These are phyloP conservation scores for Amblyjoppa fuscipennis DNA, from an alignment of 2,888 invertebrate species.

Conservation along the genomic window DNA sequence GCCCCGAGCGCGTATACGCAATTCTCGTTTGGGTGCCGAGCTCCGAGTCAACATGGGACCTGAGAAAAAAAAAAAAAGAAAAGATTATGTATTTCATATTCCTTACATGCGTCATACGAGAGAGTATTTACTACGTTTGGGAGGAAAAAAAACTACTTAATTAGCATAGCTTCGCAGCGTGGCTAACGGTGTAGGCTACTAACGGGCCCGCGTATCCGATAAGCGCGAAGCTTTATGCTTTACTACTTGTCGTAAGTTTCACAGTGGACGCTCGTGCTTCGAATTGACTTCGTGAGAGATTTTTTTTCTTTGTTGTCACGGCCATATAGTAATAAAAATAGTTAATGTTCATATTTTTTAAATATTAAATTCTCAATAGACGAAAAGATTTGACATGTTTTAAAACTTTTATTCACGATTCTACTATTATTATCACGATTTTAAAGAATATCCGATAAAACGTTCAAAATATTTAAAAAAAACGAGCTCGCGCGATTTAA, in stretches of 20 bases:
- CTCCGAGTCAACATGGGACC: slow-evolving; percentile 5
- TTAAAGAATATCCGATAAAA: background rate
- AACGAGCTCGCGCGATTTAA: background rate
- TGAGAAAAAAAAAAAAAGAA: background rate
- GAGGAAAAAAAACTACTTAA: slow-evolving; percentile 11
- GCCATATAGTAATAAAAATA: no score
- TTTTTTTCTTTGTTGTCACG: background rate
- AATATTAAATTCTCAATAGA: background rate
- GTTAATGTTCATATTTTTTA: no score
- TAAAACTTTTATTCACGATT: no score
- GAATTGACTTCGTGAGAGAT: background rate
- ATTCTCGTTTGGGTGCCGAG: slow-evolving; percentile 31
- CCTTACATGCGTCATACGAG: background rate
- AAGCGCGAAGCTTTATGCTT: background rate
- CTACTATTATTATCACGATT: background rate
- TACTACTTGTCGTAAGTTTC: background rate
- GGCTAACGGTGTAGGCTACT: slow-evolving; percentile 9
- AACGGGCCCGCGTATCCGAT: slow-evolving; percentile 3
- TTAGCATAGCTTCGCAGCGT: slow-evolving; percentile 2
- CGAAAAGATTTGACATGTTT: background rate
- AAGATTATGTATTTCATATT: slow-evolving; percentile 5
- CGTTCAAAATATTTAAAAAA: background rate
- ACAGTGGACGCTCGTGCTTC: background rate
- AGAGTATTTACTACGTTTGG: slow-evolving; percentile 5
- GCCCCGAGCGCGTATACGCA: slow-evolving; percentile 20